Evolutionary conservation across 2,113 vertebrate genomes (phyloP).

Genomic region (Phocoena sinus): DNA sequence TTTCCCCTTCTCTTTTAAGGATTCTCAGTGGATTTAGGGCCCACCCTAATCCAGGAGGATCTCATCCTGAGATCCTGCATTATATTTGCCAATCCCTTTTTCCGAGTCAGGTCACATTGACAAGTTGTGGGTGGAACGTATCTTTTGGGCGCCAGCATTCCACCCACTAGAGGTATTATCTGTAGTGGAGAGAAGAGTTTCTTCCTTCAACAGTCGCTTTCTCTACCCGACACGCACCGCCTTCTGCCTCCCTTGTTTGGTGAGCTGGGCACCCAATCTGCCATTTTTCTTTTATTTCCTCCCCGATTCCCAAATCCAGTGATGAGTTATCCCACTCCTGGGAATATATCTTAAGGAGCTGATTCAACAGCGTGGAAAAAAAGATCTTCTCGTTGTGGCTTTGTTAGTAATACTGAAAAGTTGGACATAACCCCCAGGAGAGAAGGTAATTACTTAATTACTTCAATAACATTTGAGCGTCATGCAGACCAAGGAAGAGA

Average conservation of each 20-base stretch:
- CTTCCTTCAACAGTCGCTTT: accelerated
- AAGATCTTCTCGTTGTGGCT: background rate
- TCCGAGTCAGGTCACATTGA: background rate
- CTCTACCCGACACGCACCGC: accelerated
- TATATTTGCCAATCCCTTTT: background rate
- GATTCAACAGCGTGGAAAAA: background rate
- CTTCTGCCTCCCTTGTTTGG: too few species aligned
- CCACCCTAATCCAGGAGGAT: background rate
- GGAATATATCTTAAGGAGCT: background rate
- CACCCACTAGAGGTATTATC: background rate
- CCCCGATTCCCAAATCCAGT: background rate
- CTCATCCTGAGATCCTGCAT: background rate
- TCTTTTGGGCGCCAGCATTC: background rate
- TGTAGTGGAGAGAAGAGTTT: background rate
- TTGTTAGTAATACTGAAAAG: background rate
- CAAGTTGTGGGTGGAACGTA: background rate
- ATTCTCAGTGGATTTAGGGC: background rate
- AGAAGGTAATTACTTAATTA: slow-evolving; percentile 29
- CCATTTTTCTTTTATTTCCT: background rate
- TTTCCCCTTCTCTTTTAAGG: background rate
- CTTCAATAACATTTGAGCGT: background rate
- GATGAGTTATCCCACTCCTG: background rate
- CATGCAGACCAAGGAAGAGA: background rate
- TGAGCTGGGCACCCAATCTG: accelerated
- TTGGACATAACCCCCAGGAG: background rate